These are phyloP conservation scores for Plotosus lineatus DNA, from an alignment of 2,113 vertebrate species.

Conservation along the genomic window DNA sequence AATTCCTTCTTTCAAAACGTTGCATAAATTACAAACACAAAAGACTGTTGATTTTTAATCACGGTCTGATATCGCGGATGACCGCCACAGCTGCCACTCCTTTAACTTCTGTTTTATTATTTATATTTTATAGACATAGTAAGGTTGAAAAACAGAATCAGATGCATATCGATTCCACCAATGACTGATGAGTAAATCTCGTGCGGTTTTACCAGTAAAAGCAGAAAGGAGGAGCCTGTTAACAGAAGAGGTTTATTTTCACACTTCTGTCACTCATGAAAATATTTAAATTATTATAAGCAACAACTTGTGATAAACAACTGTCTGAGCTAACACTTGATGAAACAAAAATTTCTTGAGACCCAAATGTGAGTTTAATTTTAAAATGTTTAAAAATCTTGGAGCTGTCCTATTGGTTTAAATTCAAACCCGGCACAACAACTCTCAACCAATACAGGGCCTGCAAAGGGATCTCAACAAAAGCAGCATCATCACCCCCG, in stretches of 20 bases:
- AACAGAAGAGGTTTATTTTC: background rate
- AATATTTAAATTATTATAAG: background rate
- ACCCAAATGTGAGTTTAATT: too few relatives aligned
- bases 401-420: slow-evolving; percentile 20
- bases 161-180: background rate
- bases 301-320: background rate
- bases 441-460: slow-evolving; percentile 55
- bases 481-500: slow-evolving; percentile 29
- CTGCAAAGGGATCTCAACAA: slow-evolving; percentile 30
- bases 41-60: too few relatives aligned
- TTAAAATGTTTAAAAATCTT: background rate
- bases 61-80: too few relatives aligned
- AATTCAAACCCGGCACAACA: slow-evolving; percentile 51
- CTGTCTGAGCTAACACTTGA: background rate
- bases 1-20: background rate
- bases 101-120: too few relatives aligned
- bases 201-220: background rate
- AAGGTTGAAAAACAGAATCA: background rate
- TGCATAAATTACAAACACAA: background rate
- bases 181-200: background rate
- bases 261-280: background rate
- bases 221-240: background rate
- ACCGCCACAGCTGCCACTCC: too few relatives aligned
- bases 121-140: background rate
- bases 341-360: background rate